phyloP scores from a whole-genome alignment of 2,888 invertebrate species.

The Acleris holmiana region DNA sequence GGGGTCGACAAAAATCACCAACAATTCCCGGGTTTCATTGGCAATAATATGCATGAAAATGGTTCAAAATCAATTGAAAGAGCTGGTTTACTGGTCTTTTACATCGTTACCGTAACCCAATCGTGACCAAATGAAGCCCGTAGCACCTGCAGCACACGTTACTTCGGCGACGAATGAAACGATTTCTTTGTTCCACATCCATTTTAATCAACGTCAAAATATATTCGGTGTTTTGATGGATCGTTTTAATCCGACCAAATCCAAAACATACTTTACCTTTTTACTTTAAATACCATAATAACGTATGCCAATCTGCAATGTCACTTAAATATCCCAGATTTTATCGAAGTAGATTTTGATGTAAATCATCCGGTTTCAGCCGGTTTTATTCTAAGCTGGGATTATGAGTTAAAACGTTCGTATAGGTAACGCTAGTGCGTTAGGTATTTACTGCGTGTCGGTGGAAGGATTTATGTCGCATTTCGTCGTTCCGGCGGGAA shows the following conservation, averaged over 20 bases:
- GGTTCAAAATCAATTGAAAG: not conserved
- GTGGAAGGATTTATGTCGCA: constrained; percentile 20
- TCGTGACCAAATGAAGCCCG: not conserved
- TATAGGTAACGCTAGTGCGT: constrained; percentile 12
- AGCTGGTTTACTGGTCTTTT: not conserved
- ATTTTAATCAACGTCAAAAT: constrained; percentile 6
- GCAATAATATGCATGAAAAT: not conserved
- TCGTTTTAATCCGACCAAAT: constrained; percentile 4
- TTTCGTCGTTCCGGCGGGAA: constrained; percentile 28
- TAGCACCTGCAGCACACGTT: not conserved
- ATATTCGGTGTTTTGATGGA: not conserved
- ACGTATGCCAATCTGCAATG: constrained; percentile 7
- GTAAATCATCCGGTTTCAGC: constrained; percentile 11
- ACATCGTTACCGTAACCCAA: not conserved
- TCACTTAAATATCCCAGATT: not conserved
- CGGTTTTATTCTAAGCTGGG: constrained; percentile 3
- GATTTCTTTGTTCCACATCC: not conserved
- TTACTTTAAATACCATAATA: constrained; percentile 8
- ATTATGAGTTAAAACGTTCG: constrained; percentile 29
- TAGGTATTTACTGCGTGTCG: constrained; percentile 27
- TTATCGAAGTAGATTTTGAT: constrained; percentile 3
- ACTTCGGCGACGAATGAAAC: not conserved
- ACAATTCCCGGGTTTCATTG: no score
- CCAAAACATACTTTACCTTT: constrained; percentile 1
- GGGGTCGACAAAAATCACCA: no score